A percentile compares a stretch with the other conserved stretches of the same genome.
Conservation (phyloP, 2,888 invertebrate species). For the Nephrotoma appendiculata region DNA sequence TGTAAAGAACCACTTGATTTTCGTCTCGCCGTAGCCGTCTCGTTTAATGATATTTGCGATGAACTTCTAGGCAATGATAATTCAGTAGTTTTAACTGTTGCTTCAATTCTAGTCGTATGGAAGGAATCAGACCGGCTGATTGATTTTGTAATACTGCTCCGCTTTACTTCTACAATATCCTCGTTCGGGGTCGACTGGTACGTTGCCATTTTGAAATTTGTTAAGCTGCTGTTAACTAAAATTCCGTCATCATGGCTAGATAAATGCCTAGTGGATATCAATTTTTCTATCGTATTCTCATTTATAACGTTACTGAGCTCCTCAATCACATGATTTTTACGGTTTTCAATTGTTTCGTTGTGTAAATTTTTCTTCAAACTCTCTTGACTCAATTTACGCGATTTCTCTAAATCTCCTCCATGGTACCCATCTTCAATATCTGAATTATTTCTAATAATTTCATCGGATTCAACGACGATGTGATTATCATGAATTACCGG, state of each 20-base stretch:
- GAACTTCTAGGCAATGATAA: slow-evolving; percentile 21
- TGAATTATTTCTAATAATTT: slow-evolving; percentile 7
- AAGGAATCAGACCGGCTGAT: slow-evolving; percentile 27
- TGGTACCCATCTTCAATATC: slow-evolving; percentile 19
- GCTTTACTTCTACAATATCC: background rate
- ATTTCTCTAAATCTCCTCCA: slow-evolving; percentile 8
- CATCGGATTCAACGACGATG: background rate
- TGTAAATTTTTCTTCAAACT: background rate
- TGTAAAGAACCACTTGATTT: slow-evolving; percentile 30
- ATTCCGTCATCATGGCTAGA: slow-evolving; percentile 13
- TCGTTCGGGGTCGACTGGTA: background rate
- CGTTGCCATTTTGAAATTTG: background rate
- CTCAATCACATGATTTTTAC: slow-evolving; percentile 20
- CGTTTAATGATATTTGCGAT: slow-evolving; percentile 24
- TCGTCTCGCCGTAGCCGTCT: slow-evolving; percentile 19
- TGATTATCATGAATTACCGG: background rate
- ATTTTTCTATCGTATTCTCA: slow-evolving; percentile 21
- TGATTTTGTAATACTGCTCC: slow-evolving; percentile 8
- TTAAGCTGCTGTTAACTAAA: background rate
- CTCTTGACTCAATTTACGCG: background rate
- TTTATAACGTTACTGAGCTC: slow-evolving; percentile 23
- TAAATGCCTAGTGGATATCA: slow-evolving; percentile 17
- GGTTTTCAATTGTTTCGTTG: slow-evolving; percentile 3
- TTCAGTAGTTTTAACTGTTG: background rate
- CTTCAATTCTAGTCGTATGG: slow-evolving; percentile 19